Evolutionary conservation across 53 echinoderm and acorn worm genomes (phyloP), one percentile per base, ranked within the genome.

Genomic region (Echinarachnius parma): DNA sequence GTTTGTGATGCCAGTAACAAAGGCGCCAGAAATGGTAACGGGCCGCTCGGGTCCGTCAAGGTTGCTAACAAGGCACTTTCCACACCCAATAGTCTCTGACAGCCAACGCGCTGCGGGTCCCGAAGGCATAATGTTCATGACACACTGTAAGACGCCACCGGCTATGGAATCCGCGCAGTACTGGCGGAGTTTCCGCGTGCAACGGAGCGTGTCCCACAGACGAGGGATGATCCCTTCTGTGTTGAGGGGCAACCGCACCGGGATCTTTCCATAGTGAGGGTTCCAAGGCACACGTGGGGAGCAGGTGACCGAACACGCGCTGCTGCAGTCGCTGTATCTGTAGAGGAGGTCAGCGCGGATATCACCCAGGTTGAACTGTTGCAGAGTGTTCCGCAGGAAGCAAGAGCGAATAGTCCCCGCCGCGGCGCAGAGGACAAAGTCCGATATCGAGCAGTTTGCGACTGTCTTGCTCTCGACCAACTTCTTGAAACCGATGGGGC

Each of bases 171-270:
- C 4, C 4, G 69, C 69, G 20, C 50, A 69, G 53, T 69, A 69
- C 34, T 69, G 69, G 32, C 52, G 52, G 9, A 69, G 53, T 8
- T 32, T 69, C 34, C 69, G 48, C n/a, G 69, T 69, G 30, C 23
- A 50, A 21, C 34, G 50, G 29, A 69, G 23, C 14, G 69, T 69
- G 69, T 69, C 69, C 69, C 69, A 69, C 32, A 69, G 10, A 2
- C 69, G 20, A 0, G 69, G 69, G 31, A 69, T 69, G 50, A 52
- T 31, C 2, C 69, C 69, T 52, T 69, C 69, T 8, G 52, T 52
- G 11, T n/a, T 29, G n/a, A 69, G 14, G 2, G 69, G 69, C 13
- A 69, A 31, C 53, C 52, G 49, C 3, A 69, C 69, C 14, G 69
- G 53, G 32, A 69, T 49, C 9, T 28, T 69, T 20, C 31, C 69